A percentile compares a stretch with the other conserved stretches of the same genome.
Conservation (phyloP, 2,888 invertebrate genomes). For the Blastobasis lacticolella region DNA sequence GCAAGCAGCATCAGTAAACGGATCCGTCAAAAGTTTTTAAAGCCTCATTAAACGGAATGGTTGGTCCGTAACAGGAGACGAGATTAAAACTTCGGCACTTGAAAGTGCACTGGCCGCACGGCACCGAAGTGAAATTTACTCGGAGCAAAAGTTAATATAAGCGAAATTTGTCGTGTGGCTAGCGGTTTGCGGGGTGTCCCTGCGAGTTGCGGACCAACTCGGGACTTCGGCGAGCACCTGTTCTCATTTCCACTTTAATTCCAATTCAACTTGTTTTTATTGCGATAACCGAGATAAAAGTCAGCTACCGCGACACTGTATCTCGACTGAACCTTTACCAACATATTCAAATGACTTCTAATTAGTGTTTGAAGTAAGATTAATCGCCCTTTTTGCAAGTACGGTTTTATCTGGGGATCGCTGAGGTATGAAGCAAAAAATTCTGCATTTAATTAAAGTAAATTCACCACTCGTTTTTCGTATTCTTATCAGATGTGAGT, state of each 20-base stretch:
- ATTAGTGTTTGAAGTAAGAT: constrained; percentile 40
- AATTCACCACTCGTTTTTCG: constrained; percentile 46
- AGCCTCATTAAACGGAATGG: constrained; percentile 25
- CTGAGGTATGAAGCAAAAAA: constrained; percentile 36
- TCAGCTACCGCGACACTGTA: constrained; percentile 3
- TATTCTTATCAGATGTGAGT: constrained; percentile 58
- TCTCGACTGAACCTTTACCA: constrained; percentile 17
- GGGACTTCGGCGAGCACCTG: constrained; percentile 35
- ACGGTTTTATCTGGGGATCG: constrained; percentile 34
- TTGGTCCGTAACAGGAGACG: constrained; percentile 21
- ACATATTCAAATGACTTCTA: constrained; percentile 33
- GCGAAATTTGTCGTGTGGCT: constrained; percentile 63
- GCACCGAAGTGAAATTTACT: constrained; percentile 58
- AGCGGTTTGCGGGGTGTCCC: constrained; percentile 45
- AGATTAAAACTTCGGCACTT: constrained; percentile 67
- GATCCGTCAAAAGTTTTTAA: constrained; percentile 12
- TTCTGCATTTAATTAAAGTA: constrained; percentile 59
- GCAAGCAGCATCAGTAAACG: too few relatives aligned
- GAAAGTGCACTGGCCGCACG: constrained; percentile 59
- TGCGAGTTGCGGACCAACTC: constrained; percentile 44
- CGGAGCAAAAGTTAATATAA: constrained; percentile 68
- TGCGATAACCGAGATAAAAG: constrained; percentile 19
- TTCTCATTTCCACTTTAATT: constrained; percentile 30
- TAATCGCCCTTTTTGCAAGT: constrained; percentile 33
- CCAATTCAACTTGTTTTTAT: constrained; percentile 18